phyloP scores from a whole-genome alignment of 2,113 vertebrate genomes.

The Tragelaphus imberbis region DNA sequence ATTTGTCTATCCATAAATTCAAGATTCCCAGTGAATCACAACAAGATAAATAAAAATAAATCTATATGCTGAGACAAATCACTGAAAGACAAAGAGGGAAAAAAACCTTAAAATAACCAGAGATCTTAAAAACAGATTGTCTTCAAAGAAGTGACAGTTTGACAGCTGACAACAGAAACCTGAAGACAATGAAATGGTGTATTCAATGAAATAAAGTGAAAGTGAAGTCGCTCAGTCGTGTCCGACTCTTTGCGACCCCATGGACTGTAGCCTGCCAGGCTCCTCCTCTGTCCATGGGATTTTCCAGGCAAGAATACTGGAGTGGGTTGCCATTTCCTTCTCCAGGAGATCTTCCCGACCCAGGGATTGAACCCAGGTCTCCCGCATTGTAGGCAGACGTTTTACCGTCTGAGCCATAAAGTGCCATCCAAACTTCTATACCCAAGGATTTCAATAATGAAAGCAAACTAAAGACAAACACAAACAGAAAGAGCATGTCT shows the following conservation, averaged over 20 bases:
- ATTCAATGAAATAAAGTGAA: neutral
- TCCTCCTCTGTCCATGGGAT: too few relatives aligned
- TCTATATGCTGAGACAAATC: neutral
- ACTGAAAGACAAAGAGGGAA: conserved; percentile 10
- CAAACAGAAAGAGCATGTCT: neutral
- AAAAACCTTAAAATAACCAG: conserved; percentile 25
- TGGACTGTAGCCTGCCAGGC: too few relatives aligned
- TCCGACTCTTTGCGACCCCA: too few relatives aligned
- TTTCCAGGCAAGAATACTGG: too few relatives aligned
- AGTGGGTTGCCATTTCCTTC: too few relatives aligned
- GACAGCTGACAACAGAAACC: conserved; percentile 22
- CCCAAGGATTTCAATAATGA: neutral
- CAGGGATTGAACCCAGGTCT: too few relatives aligned
- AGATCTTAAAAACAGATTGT: neutral
- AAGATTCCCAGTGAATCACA: neutral
- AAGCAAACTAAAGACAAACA: conserved; percentile 26
- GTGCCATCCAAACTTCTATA: conserved; percentile 16
- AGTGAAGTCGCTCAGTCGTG: too few relatives aligned
- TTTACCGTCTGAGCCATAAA: neutral
- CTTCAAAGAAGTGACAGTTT: conserved; percentile 38
- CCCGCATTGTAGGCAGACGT: too few relatives aligned
- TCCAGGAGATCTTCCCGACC: too few relatives aligned
- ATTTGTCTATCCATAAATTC: neutral
- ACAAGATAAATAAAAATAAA: conserved; percentile 29
- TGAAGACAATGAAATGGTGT: conserved; percentile 19